A percentile compares a stretch with the other conserved stretches of the same genome.
phyloP scores from a whole-genome alignment of 2,888 invertebrate genomes.

The Lepidonotus clava region DNA sequence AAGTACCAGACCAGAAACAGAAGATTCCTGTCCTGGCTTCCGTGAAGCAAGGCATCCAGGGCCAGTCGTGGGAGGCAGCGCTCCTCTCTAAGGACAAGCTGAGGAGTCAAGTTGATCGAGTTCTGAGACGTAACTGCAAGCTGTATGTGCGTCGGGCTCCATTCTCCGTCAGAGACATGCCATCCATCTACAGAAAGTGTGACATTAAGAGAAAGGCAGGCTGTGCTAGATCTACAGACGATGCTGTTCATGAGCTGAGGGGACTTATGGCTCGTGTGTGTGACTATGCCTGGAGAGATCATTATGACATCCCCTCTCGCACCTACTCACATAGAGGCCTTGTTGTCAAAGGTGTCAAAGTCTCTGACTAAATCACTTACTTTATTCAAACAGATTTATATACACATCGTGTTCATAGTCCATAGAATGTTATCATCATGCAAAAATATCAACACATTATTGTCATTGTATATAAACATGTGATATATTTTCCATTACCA shows the following conservation, averaged over 20 bases:
- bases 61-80: constrained; percentile 34
- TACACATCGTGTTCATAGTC: no score
- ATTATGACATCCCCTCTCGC: constrained; percentile 35
- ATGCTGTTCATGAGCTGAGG: constrained; percentile 27
- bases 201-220: not conserved
- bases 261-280: not conserved
- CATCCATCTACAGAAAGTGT: not conserved
- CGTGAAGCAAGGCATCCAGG: constrained; percentile 1
- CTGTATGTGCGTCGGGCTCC: constrained; percentile 28
- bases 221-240: not conserved
- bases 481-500: no score
- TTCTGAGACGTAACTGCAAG: constrained; percentile 31
- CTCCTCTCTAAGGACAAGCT: constrained; percentile 21
- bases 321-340: constrained; percentile 40
- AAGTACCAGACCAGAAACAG: not conserved
- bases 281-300: constrained; percentile 54
- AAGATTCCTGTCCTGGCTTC: constrained; percentile 36
- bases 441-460: no score
- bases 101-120: not conserved
- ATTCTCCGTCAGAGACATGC: not conserved
- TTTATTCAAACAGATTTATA: no score
- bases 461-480: no score
- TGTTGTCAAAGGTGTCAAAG: not conserved
- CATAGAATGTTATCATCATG: no score
- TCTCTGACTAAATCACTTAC: constrained; percentile 50